Base-by-base conservation (phyloP, 2,797 vertebrate species). In the Aphelocoma californica region DNA sequence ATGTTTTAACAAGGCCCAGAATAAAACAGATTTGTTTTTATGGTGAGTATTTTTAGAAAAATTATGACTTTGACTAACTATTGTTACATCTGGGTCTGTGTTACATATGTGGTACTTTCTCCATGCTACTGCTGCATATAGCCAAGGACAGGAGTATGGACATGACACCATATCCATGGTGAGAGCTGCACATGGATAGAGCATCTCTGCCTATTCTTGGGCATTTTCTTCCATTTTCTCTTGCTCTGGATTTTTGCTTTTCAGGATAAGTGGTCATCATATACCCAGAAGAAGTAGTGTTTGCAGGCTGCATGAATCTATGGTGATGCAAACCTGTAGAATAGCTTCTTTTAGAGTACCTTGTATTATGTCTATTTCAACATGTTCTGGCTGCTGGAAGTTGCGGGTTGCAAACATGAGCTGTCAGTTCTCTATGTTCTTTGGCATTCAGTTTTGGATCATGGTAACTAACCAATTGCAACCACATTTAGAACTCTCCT, bases 11-110 rank as follows among this genome's bases (percentile, higher is more conserved):
- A 62, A 31, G 29, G 51, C 42, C 87, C 20, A 67, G 81, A 91
- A 95, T 90, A 90, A 92, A 94, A 64, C 29, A 56, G n/a, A 51
- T 81, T 70, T 86, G 29, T 58, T 94, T 97, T 92, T 79, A 54
- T 67, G 80, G 42, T 82, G 66, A 88, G n/a, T 48, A 48, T 93
- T 96, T 96, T 94, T 90, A 95, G 75, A 87, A 93, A 77, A 83
- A 54, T 12, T 38, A 31, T 71, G 12, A 70, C 69, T 94, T 92
- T 11, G 25, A 79, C 64, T 70, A 79, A 79, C 51, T 96, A 20
- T 94, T 97, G 97, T 97, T 94, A 78, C 82, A 84, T 93, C 44
- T 94, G 88, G 86, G 34, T 60, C 44, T 81, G 44, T 95, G 77
- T 93, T 92, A 79, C 21, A 2, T 83, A 20, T 44, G 56, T 88